These are phyloP conservation scores for Aix galericulata DNA, from an alignment of 2,113 vertebrate genomes.

Conservation along the genomic window DNA sequence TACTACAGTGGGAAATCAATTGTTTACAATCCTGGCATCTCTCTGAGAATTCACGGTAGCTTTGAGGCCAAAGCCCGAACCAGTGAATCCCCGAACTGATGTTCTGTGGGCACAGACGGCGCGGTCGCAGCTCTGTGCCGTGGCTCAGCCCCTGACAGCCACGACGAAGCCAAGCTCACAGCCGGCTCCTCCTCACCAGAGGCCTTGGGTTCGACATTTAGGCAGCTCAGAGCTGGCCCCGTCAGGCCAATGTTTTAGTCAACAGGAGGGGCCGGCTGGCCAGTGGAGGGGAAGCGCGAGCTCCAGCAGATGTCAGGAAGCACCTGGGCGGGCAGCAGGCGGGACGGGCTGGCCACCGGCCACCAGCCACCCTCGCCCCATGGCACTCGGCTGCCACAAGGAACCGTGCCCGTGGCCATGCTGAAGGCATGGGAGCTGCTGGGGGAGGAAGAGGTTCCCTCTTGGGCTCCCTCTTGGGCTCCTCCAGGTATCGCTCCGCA, in stretches of 20 bases:
- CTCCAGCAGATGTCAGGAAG: conserved; percentile 58
- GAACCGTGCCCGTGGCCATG: background rate
- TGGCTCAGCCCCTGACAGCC: background rate
- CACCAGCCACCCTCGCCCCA: background rate
- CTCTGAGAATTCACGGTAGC: background rate
- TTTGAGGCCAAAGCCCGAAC: background rate
- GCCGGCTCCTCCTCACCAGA: background rate
- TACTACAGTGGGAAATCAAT: background rate
- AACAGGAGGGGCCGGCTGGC: background rate
- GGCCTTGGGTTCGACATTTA: background rate
- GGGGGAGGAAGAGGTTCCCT: background rate
- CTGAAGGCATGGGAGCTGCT: background rate
- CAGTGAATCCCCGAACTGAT: too few species aligned
- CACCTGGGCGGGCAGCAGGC: conserved; percentile 30
- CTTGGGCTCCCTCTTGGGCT: background rate
- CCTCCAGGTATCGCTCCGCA: background rate
- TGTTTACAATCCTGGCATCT: background rate
- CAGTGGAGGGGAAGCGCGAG: background rate
- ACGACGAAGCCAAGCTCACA: background rate
- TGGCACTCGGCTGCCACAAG: background rate
- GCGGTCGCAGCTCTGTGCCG: background rate
- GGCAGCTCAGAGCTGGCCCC: background rate
- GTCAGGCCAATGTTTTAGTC: background rate
- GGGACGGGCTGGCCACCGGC: background rate
- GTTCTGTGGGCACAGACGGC: background rate